Evolutionary conservation across 1,140 invertebrate species (phyloP).

Genomic region (Apis mellifera): DNA sequence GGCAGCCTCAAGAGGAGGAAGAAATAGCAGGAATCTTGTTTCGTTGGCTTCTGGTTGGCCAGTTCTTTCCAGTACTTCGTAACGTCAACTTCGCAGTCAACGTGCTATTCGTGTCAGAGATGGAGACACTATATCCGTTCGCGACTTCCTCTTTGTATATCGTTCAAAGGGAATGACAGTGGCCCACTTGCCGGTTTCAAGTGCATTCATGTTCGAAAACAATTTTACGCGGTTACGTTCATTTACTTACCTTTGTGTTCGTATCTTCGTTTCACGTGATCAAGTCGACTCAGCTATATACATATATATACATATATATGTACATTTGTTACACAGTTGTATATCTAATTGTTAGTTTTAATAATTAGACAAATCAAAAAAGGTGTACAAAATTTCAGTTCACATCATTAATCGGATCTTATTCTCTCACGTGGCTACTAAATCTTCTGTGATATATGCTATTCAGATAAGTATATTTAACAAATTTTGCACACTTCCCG

Average conservation of each 20-base stretch:
- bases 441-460: too few species aligned
- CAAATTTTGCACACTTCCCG: neutral
- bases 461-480: conserved; percentile 28
- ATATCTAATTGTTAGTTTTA: neutral
- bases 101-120: conserved; percentile 14
- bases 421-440: neutral
- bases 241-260: neutral
- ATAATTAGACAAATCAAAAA: neutral
- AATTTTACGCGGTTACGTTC: neutral
- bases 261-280: conserved; percentile 3
- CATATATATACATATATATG: too few species aligned
- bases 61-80: conserved; percentile 61
- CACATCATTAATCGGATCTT: neutral
- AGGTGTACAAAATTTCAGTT: neutral
- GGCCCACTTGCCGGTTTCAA: conserved; percentile 49
- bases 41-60: conserved; percentile 48
- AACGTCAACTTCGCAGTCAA: conserved; percentile 43
- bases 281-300: too few species aligned
- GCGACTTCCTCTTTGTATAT: conserved; percentile 37
- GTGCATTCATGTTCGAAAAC: neutral
- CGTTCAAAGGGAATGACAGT: conserved; percentile 49
- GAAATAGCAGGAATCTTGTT: conserved; percentile 57
- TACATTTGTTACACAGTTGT: too few species aligned
- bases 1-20: conserved; percentile 53
- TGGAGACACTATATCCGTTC: conserved; percentile 26